Conservation (phyloP, 2,113 vertebrate species). For the Cyprinodon brontotheroides region DNA sequence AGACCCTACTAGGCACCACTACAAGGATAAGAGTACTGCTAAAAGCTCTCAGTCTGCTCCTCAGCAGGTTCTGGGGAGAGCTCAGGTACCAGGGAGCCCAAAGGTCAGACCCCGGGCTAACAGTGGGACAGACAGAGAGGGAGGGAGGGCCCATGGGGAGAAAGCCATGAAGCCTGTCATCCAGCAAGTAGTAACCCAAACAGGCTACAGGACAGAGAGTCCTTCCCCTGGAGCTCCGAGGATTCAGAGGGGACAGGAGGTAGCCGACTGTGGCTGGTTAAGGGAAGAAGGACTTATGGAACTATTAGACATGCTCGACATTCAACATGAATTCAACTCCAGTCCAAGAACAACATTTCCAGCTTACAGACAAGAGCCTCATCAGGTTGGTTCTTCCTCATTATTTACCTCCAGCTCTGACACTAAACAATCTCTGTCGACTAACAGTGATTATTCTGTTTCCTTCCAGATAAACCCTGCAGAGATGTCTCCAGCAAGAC, state of each 20-base stretch:
- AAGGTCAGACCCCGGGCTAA: constrained; percentile 60
- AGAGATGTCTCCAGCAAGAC: constrained; percentile 58
- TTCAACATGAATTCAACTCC: constrained; percentile 81
- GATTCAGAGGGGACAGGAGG: constrained; percentile 54
- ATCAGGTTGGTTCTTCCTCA: constrained; percentile 60
- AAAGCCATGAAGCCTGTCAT: constrained; percentile 80
- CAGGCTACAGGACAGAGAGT: constrained; percentile 85
- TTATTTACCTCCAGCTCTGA: neutral
- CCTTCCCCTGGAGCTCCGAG: constrained; percentile 67
- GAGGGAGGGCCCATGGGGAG: constrained; percentile 66
- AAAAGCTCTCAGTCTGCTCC: constrained; percentile 54
- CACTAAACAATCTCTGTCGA: neutral
- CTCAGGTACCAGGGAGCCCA: constrained; percentile 63
- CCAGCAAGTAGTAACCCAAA: constrained; percentile 83
- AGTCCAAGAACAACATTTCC: constrained; percentile 62
- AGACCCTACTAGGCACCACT: constrained; percentile 54
- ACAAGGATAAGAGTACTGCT: constrained; percentile 54
- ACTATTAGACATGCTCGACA: constrained; percentile 83
- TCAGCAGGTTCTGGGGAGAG: constrained; percentile 56
- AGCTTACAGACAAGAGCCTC: constrained; percentile 55
- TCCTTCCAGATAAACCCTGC: constrained; percentile 55
- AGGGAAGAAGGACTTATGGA: constrained; percentile 77
- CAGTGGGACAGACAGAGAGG: constrained; percentile 56
- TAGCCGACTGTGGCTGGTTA: constrained; percentile 32
- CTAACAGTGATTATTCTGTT: neutral